Conservation (phyloP, 1,140 invertebrate species). For the Marisa cornuarietis region DNA sequence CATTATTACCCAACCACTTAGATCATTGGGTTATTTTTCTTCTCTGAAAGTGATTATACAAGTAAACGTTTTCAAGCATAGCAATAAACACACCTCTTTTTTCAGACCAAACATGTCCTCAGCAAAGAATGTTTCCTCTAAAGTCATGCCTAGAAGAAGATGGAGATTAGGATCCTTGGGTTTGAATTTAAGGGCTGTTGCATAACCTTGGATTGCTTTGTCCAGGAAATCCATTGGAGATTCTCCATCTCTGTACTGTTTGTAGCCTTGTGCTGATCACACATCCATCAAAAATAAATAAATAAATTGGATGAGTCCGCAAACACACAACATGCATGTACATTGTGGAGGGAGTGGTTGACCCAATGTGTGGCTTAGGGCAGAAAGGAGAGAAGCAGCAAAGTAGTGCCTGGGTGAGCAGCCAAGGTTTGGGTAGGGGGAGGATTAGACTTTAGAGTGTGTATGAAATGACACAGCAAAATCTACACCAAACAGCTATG, state of each 20-base stretch:
- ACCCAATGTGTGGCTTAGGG: too few relatives aligned
- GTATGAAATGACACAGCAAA: too few relatives aligned
- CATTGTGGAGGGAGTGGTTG: background rate
- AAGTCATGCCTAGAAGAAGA: slow-evolving; percentile 53
- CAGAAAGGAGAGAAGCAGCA: too few relatives aligned
- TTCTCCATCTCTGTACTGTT: slow-evolving; percentile 49
- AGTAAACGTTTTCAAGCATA: too few relatives aligned
- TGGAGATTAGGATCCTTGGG: slow-evolving; percentile 57
- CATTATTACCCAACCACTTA: too few relatives aligned
- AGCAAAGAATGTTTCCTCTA: slow-evolving; percentile 62
- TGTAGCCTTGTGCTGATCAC: slow-evolving; percentile 28
- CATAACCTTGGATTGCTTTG: slow-evolving; percentile 49
- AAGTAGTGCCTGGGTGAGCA: too few relatives aligned
- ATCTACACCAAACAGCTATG: too few relatives aligned
- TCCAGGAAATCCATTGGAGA: slow-evolving; percentile 56
- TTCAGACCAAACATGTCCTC: slow-evolving; percentile 64
- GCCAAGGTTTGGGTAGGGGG: too few relatives aligned
- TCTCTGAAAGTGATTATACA: too few relatives aligned
- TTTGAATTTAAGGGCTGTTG: slow-evolving; percentile 60
- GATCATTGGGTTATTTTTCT: too few relatives aligned
- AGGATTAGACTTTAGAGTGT: too few relatives aligned
- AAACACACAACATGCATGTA: background rate
- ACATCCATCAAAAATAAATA: slow-evolving; percentile 10
- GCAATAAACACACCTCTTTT: slow-evolving; percentile 44
- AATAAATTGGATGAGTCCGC: background rate